A percentile compares a stretch with the other conserved stretches of the same genome.
Conservation (phyloP, 2,797 vertebrate genomes). For the Lemur catta region DNA sequence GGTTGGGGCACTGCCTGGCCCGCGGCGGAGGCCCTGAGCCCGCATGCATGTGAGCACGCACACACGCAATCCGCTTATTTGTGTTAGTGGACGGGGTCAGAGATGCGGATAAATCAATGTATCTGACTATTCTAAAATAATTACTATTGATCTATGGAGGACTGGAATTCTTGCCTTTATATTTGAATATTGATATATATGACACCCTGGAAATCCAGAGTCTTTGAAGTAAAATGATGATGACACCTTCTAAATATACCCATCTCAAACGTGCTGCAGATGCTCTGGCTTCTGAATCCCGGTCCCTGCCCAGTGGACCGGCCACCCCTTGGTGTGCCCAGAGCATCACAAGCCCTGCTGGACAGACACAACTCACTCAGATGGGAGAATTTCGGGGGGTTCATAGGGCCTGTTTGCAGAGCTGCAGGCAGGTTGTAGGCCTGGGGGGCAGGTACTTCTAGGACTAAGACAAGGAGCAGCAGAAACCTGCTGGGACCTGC, state of each 20-base stretch:
- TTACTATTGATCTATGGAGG: conserved; percentile 76
- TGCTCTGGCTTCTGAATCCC: accelerated
- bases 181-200: conserved; percentile 78
- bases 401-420: accelerated
- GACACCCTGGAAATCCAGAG: conserved; percentile 61
- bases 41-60: background rate
- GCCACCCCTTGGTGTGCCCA: accelerated
- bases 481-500: accelerated
- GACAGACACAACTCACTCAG: accelerated
- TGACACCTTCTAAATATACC: conserved; percentile 41
- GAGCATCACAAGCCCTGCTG: accelerated
- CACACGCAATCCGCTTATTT: background rate
- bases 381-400: accelerated
- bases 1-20: accelerated
- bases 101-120: conserved; percentile 75
- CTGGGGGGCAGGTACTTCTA: accelerated
- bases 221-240: conserved; percentile 66
- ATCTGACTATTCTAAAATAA: conserved; percentile 79
- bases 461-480: accelerated
- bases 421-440: accelerated
- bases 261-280: accelerated
- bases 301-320: accelerated
- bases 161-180: conserved; percentile 69
- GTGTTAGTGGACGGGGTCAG: conserved; percentile 70
- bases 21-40: accelerated